phyloP scores from a whole-genome alignment of 2,888 invertebrate genomes.

The Lydus trimaculatus region DNA sequence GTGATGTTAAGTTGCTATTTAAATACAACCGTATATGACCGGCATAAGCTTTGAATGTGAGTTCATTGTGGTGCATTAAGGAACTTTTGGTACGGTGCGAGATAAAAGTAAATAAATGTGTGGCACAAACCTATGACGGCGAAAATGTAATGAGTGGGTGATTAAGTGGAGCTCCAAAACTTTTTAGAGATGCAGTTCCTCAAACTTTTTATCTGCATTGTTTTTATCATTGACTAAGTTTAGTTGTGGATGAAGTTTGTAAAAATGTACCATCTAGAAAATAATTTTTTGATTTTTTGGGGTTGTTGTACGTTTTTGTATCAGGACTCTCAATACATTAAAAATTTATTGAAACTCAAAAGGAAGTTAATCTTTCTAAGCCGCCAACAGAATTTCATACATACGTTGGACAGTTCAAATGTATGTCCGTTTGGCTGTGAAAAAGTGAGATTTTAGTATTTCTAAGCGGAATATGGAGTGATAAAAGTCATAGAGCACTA shows the following conservation, averaged over 20 bases:
- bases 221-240: slow-evolving; percentile 26
- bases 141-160: slow-evolving; percentile 27
- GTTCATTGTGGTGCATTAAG: slow-evolving; percentile 20
- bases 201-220: slow-evolving; percentile 24
- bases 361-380: slow-evolving; percentile 13
- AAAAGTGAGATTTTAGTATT: too few species aligned
- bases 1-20: slow-evolving; percentile 17
- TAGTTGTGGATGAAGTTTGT: slow-evolving; percentile 25
- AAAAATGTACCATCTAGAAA: slow-evolving; percentile 18
- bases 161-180: slow-evolving; percentile 19
- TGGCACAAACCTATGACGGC: slow-evolving; percentile 27
- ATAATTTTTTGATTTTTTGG: slow-evolving; percentile 13
- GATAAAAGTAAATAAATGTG: slow-evolving; percentile 20
- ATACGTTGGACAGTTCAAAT: slow-evolving; percentile 21
- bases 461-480: too few species aligned
- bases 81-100: slow-evolving; percentile 12
- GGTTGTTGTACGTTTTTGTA: background rate
- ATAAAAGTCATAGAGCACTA: too few species aligned
- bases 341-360: slow-evolving; percentile 24
- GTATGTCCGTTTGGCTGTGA: too few species aligned
- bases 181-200: slow-evolving; percentile 21
- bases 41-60: slow-evolving; percentile 16
- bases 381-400: slow-evolving; percentile 18
- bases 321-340: slow-evolving; percentile 22
- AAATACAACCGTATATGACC: slow-evolving; percentile 19